Conservation (phyloP, 2,888 invertebrate genomes). For the Yponomeuta plumbellus region DNA sequence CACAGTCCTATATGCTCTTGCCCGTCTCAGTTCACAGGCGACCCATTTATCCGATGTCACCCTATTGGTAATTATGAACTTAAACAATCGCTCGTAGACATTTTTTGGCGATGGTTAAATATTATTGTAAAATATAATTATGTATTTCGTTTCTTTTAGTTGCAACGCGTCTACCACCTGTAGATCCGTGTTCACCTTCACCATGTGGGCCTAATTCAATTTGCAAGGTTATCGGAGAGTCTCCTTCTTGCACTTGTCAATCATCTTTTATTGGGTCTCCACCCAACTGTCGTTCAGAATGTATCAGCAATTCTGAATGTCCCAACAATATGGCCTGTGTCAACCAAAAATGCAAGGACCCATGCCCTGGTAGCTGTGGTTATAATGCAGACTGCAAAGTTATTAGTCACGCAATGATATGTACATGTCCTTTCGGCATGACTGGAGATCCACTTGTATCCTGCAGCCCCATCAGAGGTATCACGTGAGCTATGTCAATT, state of each 20-base stretch:
- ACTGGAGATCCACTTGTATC: slow-evolving; percentile 80
- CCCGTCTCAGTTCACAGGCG: slow-evolving; percentile 78
- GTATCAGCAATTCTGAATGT: slow-evolving; percentile 82
- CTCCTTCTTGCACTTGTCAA: slow-evolving; percentile 81
- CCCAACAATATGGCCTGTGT: slow-evolving; percentile 79
- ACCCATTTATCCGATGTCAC: slow-evolving; percentile 82
- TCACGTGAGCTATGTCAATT: background rate
- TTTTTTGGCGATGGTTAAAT: background rate
- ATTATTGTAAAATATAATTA: slow-evolving; percentile 17
- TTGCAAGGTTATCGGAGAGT: slow-evolving; percentile 78
- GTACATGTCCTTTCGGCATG: slow-evolving; percentile 78
- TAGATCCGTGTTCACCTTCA: slow-evolving; percentile 80
- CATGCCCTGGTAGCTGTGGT: slow-evolving; percentile 82
- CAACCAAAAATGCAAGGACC: slow-evolving; percentile 82
- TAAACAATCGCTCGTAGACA: background rate
- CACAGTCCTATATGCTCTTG: slow-evolving; percentile 86
- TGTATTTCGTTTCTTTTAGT: slow-evolving; percentile 39
- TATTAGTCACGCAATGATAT: slow-evolving; percentile 83
- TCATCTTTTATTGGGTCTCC: slow-evolving; percentile 78
- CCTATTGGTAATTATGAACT: slow-evolving; percentile 60
- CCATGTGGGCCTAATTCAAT: slow-evolving; percentile 81
- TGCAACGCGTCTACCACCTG: slow-evolving; percentile 51
- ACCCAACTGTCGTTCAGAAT: slow-evolving; percentile 81
- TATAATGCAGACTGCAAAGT: slow-evolving; percentile 83
- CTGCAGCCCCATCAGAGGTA: slow-evolving; percentile 62